phyloP scores from a whole-genome alignment of 2,797 vertebrate genomes.

The Benthosema pterotum region DNA sequence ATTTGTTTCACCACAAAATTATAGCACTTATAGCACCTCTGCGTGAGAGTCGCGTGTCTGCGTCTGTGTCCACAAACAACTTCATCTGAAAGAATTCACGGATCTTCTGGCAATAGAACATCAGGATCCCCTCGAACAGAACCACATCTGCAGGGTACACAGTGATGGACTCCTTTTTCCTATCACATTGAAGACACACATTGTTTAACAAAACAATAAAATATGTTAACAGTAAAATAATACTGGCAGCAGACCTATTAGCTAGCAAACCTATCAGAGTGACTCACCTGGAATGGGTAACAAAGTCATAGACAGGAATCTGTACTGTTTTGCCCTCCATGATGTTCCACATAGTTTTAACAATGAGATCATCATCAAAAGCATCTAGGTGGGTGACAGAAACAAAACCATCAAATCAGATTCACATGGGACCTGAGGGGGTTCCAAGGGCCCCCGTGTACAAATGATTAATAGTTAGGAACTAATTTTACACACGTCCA shows the following conservation, averaged over 20 bases:
- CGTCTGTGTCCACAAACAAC: conserved; percentile 93
- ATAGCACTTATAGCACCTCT: conserved; percentile 80
- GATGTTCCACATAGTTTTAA: conserved; percentile 88
- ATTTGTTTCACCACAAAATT: neutral
- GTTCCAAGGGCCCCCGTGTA: no score
- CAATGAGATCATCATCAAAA: conserved; percentile 92
- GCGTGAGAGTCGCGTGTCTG: conserved; percentile 91
- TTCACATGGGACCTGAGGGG: no score
- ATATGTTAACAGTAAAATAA: neutral
- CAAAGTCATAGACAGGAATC: conserved; percentile 94
- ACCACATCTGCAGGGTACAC: conserved; percentile 93
- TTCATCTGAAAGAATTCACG: conserved; percentile 96
- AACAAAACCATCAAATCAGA: neutral
- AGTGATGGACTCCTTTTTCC: conserved; percentile 89
- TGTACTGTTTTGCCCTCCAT: conserved; percentile 89
- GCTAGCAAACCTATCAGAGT: neutral
- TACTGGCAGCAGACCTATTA: neutral
- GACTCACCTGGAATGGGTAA: conserved; percentile 89
- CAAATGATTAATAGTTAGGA: no score
- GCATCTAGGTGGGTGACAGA: conserved; percentile 80
- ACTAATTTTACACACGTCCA: no score
- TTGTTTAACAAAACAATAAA: neutral
- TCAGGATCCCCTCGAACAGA: conserved; percentile 92
- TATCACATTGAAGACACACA: conserved; percentile 43
- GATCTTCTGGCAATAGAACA: conserved; percentile 92